Conservation (phyloP, 2,113 vertebrate genomes). For the Dipodomys ordii region DNA sequence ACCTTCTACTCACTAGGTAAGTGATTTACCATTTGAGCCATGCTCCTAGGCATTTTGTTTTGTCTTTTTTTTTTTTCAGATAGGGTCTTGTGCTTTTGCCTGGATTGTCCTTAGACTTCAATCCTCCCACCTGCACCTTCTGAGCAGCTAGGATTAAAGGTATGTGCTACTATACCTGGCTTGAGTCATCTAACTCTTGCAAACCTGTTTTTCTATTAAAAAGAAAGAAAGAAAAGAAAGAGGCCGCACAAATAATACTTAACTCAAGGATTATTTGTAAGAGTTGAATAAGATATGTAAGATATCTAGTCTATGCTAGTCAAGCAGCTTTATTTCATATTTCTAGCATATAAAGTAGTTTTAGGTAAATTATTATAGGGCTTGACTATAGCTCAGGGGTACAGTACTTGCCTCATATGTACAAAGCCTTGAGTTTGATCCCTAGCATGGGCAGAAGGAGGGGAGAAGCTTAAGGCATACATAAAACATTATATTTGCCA, state of each 20-base stretch:
- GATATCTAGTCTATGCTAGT: background rate
- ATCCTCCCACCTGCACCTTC: background rate
- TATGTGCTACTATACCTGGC: background rate
- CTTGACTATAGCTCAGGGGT: background rate
- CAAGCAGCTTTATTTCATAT: slow-evolving; percentile 2
- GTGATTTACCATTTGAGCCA: no score
- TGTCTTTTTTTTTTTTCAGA: no score
- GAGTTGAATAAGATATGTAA: background rate
- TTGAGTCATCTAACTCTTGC: background rate
- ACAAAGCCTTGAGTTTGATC: background rate
- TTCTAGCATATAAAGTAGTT: background rate
- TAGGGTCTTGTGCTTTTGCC: no score
- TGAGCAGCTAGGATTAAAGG: background rate
- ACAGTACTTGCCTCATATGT: background rate
- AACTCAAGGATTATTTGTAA: background rate
- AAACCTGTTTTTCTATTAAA: no score
- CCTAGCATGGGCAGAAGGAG: background rate
- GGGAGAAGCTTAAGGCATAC: background rate
- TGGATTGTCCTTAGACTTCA: no score
- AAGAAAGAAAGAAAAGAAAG: no score
- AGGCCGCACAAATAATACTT: background rate
- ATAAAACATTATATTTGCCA: background rate
- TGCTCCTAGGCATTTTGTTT: no score
- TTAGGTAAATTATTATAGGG: background rate
- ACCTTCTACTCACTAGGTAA: no score